phyloP scores from a whole-genome alignment of 2,888 invertebrate genomes.

The Ormia ochracea region DNA sequence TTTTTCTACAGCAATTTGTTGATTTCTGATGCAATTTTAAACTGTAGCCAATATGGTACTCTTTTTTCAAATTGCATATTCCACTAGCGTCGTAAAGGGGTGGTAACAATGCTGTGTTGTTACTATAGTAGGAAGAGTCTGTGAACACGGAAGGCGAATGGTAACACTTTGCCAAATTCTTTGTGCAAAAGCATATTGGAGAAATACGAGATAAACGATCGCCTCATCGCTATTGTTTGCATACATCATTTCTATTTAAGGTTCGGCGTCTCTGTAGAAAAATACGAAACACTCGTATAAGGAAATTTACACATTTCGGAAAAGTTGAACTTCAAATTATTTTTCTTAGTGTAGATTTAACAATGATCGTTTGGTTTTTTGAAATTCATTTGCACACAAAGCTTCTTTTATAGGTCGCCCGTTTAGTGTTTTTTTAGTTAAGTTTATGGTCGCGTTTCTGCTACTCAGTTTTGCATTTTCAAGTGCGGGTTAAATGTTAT shows the following conservation, averaged over 20 bases:
- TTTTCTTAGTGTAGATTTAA: slow-evolving; percentile 14
- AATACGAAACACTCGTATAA: no score
- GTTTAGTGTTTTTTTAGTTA: slow-evolving; percentile 15
- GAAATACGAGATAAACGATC: no score
- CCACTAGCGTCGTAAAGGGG: slow-evolving; percentile 34
- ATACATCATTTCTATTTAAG: no score
- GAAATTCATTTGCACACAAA: slow-evolving; percentile 56
- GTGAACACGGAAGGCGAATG: neutral
- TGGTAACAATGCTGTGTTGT: slow-evolving; percentile 32
- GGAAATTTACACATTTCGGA: neutral
- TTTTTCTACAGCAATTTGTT: slow-evolving; percentile 63
- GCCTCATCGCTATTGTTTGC: no score
- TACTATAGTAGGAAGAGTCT: neutral
- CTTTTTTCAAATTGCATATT: slow-evolving; percentile 4
- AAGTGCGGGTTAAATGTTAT: slow-evolving; percentile 53
- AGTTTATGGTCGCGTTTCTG: slow-evolving; percentile 1
- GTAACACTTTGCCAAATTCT: slow-evolving; percentile 6
- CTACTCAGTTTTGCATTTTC: slow-evolving; percentile 19
- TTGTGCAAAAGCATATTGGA: no score
- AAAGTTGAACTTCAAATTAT: neutral
- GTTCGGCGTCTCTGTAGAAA: no score
- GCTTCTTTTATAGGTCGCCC: slow-evolving; percentile 44
- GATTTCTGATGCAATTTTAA: slow-evolving; percentile 64
- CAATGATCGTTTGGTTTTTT: slow-evolving; percentile 37
- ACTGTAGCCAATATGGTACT: slow-evolving; percentile 42